Base-by-base conservation (phyloP, 2,113 vertebrate genomes). In the Zapus hudsonius region DNA sequence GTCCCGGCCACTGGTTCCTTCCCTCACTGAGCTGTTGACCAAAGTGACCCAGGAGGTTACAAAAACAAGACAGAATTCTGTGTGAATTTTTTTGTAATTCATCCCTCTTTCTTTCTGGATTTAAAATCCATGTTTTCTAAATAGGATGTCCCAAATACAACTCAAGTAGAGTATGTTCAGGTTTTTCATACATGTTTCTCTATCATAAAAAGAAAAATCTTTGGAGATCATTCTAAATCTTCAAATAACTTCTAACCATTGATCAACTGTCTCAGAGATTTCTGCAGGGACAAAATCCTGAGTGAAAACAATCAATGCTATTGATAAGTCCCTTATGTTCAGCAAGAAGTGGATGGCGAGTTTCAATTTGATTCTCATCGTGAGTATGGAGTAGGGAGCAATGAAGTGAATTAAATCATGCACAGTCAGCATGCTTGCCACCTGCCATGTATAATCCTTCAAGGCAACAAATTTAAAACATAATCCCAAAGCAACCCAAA, bases 291-390 rank as follows among this genome's bases (percentile, higher is more conserved):
- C 57, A 94, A 42, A 66, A 95, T 64, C 67, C 70, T 88, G 61
- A 69, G 13, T 87, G 47, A 95, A 90, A 72, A 72, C 23, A 88
- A 95, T 95, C 1, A 1, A 85, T 84, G 87, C 9, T 59, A 83
- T 38, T 84, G 66, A 84, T 79, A 87, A 86, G 31, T 89, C 67
- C 15, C 40, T 91, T 89, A 38, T 80, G 64, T 31, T 96, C 89
- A 96, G 72, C 86, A 96, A 74, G 25, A 92, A 36, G 7, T 87
- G 12, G 92, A 95, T 66, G 95, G 15, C 7, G 15, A 59, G 84
- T 95, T 94, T 95, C 90, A 92, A 80, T 66, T 33, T 95, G 88
- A 92, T 85, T 96, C 27, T 44, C 72, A 13, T 79, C 44, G 84
- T 84, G 27, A 90, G 2, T 80, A 74, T 33, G 82, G 20, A 89